Evolutionary conservation across 2,888 invertebrate species (phyloP).

Genomic region (Hermaeophaga mercurialis): DNA sequence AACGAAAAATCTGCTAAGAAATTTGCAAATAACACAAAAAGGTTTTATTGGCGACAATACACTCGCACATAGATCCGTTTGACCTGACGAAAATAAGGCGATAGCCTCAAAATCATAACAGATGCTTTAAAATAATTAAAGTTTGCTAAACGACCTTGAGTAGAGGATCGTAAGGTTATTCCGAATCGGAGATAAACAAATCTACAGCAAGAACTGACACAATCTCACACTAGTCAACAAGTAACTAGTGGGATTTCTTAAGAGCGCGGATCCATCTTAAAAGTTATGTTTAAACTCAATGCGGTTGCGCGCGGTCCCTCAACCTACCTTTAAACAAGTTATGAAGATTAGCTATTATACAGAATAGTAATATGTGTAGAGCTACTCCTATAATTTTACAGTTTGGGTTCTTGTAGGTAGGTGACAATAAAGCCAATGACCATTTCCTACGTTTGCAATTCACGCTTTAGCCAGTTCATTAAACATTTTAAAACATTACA

Average conservation of each 20-base stretch:
- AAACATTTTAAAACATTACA: too few species aligned
- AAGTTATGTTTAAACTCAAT: not conserved
- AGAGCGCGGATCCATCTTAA: slow-evolving; percentile 17
- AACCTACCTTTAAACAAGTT: slow-evolving; percentile 16
- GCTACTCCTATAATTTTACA: slow-evolving; percentile 7
- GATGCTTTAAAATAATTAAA: slow-evolving; percentile 22
- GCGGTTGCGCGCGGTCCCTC: slow-evolving; percentile 5
- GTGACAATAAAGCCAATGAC: slow-evolving; percentile 7
- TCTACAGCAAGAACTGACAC: slow-evolving; percentile 10
- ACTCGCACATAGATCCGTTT: slow-evolving; percentile 22
- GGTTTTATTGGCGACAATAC: slow-evolving; percentile 16
- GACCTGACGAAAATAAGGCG: slow-evolving; percentile 23
- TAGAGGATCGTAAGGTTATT: slow-evolving; percentile 12
- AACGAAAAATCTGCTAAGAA: slow-evolving; percentile 52
- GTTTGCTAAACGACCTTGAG: slow-evolving; percentile 8
- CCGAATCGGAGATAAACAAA: slow-evolving; percentile 12
- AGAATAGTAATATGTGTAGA: slow-evolving; percentile 11
- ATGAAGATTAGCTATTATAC: slow-evolving; percentile 15
- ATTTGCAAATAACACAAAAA: slow-evolving; percentile 48
- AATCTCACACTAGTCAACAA: slow-evolving; percentile 15
- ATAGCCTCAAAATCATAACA: slow-evolving; percentile 25
- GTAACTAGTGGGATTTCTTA: slow-evolving; percentile 15
- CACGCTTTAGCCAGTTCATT: too few species aligned
- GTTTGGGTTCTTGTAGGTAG: slow-evolving; percentile 4
- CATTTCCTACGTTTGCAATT: not conserved